A percentile compares a stretch with the other conserved stretches of the same genome.
Conservation (phyloP, 2,113 vertebrate species). For the Megaceryle torquata region DNA sequence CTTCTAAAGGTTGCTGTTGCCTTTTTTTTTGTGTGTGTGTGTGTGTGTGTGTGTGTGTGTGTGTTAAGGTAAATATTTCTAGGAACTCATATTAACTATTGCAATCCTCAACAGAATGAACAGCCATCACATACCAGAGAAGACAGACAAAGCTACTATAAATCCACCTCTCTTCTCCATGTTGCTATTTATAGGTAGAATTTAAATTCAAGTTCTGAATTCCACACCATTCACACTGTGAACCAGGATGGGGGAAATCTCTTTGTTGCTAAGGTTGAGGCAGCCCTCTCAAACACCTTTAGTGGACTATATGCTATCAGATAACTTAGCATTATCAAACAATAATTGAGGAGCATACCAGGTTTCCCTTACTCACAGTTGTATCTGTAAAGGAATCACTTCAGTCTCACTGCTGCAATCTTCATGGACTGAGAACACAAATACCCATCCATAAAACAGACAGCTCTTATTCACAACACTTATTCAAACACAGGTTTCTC, state of each 20-base stretch:
- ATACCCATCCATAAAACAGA: background rate
- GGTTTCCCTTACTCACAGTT: background rate
- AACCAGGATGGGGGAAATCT: background rate
- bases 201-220: background rate
- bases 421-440: background rate
- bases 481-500: background rate
- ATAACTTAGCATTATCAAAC: background rate
- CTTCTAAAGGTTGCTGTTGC: background rate
- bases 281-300: background rate
- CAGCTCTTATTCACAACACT: background rate
- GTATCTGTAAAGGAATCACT: background rate
- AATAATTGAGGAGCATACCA: background rate
- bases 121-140: background rate
- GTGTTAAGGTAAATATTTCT: background rate
- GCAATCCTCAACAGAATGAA: background rate
- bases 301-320: rapidly evolving
- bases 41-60: too few relatives aligned
- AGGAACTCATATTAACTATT: background rate
- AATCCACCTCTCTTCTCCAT: background rate
- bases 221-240: background rate
- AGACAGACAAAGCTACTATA: background rate
- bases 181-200: background rate
- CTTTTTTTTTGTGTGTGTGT: background rate
- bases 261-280: background rate
- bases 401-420: background rate